phyloP scores from a whole-genome alignment of 1,140 invertebrate species.

The Trachymyrmex septentrionalis region DNA sequence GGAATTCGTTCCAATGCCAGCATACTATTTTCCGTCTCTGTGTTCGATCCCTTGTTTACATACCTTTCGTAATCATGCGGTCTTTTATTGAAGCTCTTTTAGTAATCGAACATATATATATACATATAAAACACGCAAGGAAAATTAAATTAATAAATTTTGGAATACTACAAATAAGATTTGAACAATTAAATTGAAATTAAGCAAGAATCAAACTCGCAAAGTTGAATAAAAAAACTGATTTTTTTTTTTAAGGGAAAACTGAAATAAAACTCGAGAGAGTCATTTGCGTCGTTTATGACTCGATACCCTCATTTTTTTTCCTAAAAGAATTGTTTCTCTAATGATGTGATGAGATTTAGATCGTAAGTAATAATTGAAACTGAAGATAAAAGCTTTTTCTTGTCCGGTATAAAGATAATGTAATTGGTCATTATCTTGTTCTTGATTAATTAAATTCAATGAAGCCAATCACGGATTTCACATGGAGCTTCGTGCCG shows the following conservation, averaged over 20 bases:
- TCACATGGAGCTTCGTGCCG: conserved; percentile 28
- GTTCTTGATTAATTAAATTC: conserved; percentile 54
- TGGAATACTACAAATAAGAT: not conserved
- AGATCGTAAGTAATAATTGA: conserved; percentile 62
- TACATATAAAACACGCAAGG: not conserved
- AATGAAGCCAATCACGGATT: conserved; percentile 48
- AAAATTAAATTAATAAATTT: conserved; percentile 17
- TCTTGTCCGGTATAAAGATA: conserved; percentile 45
- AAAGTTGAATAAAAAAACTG: not conserved
- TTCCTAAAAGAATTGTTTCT: conserved; percentile 37
- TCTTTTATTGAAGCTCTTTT: conserved; percentile 40
- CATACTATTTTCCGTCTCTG: conserved; percentile 66
- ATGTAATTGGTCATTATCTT: conserved; percentile 32
- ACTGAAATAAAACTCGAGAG: not conserved
- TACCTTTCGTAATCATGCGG: conserved; percentile 65
- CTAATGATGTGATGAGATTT: conserved; percentile 51
- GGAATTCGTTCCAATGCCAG: conserved; percentile 76
- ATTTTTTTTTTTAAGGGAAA: not conserved
- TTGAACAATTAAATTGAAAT: not conserved
- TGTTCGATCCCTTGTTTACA: conserved; percentile 76
- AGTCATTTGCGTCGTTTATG: conserved; percentile 27
- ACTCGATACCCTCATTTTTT: conserved; percentile 42
- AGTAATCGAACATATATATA: not conserved
- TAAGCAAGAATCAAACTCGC: not conserved
- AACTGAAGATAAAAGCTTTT: conserved; percentile 68